phyloP scores from a whole-genome alignment of 2,797 vertebrate genomes.

The Okamejei kenojei region DNA sequence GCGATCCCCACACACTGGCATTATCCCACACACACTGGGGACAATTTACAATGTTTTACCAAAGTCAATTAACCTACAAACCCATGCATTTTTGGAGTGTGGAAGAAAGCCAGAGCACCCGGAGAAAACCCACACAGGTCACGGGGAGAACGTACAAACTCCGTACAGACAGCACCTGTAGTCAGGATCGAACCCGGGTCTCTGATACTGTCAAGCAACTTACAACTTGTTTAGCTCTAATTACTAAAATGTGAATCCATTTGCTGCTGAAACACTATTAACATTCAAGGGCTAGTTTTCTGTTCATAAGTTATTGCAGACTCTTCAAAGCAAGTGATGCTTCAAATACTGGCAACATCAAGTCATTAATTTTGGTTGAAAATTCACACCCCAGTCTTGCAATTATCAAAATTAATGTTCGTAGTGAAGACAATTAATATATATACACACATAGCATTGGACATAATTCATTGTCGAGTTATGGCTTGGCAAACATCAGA shows the following conservation, averaged over 20 bases:
- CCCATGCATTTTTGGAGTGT: no score
- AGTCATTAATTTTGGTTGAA: not conserved
- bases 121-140: no score
- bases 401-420: constrained; percentile 8
- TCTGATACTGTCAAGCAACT: no score
- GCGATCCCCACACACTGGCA: no score
- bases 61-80: no score
- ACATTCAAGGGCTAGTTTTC: not conserved
- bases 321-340: not conserved
- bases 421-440: constrained; percentile 31
- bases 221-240: no score
- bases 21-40: no score
- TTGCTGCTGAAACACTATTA: not conserved
- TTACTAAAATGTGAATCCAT: not conserved
- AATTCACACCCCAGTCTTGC: not conserved
- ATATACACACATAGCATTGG: not conserved
- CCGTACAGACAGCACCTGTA: no score
- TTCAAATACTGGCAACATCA: not conserved
- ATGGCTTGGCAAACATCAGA: not conserved
- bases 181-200: no score
- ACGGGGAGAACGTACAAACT: no score
- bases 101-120: no score
- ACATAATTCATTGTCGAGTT: not conserved
- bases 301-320: not conserved
- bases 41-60: no score